Percentiles rank a stretch among this genome's conserved stretches.
Evolutionary conservation across 37 sponge, comb jelly and placozoan genomes (phyloP).

Genomic region (Chondrosia reniformis): DNA sequence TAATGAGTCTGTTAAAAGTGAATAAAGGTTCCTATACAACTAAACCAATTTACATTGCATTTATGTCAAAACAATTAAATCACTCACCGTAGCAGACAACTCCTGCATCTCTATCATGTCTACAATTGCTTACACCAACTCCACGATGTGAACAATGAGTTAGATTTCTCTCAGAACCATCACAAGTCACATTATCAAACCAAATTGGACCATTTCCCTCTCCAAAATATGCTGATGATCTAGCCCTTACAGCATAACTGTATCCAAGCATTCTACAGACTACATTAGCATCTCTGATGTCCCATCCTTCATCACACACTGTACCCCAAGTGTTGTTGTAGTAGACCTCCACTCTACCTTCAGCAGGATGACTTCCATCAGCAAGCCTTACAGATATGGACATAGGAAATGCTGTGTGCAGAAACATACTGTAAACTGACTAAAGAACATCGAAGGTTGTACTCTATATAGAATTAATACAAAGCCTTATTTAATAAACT

Average conservation of each 20-base stretch:
- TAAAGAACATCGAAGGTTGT: too few relatives aligned
- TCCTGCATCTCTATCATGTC: neutral
- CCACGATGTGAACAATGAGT: neutral
- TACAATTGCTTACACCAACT: neutral
- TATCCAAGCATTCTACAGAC: constrained; percentile 5
- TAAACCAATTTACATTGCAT: neutral
- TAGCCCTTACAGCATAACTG: neutral
- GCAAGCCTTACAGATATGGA: constrained; percentile 2
- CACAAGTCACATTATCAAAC: neutral
- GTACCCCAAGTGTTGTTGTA: neutral
- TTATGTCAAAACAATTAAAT: too few relatives aligned
- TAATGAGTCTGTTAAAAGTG: too few relatives aligned
- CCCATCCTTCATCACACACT: constrained; percentile 6
- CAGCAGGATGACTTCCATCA: neutral
- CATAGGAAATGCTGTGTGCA: too few relatives aligned
- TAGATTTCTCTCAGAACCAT: neutral
- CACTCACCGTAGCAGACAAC: too few relatives aligned
- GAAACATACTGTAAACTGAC: too few relatives aligned
- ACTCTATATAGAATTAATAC: too few relatives aligned
- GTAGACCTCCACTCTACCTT: constrained; percentile 10
- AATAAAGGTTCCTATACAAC: too few relatives aligned
- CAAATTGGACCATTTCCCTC: neutral
- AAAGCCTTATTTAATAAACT: neutral
- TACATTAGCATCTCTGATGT: neutral
- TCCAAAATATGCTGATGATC: neutral